phyloP scores from a whole-genome alignment of 2,888 invertebrate species.

The Pandemis heparana region DNA sequence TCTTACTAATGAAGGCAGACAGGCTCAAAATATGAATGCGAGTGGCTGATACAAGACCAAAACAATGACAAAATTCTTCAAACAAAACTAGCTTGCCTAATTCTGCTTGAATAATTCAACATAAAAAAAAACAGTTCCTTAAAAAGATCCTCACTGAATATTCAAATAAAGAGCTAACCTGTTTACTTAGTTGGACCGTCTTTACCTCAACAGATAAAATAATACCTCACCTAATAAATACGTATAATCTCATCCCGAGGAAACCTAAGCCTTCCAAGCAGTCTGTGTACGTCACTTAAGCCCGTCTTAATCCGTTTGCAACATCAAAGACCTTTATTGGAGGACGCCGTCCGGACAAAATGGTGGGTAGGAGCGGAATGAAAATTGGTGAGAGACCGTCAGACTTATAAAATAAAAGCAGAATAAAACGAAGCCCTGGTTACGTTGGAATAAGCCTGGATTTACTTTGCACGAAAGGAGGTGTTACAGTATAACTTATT shows the following conservation, averaged over 20 bases:
- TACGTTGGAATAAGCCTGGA: not conserved
- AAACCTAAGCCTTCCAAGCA: slow-evolving; percentile 8
- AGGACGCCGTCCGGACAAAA: not conserved
- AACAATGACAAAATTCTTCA: no score
- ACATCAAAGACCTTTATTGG: slow-evolving; percentile 36
- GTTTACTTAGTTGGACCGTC: not conserved
- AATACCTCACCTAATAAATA: slow-evolving; percentile 19
- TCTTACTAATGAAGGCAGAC: not conserved
- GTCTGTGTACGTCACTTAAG: slow-evolving; percentile 33
- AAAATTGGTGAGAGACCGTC: slow-evolving; percentile 11
- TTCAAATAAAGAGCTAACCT: not conserved
- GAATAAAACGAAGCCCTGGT: slow-evolving; percentile 5
- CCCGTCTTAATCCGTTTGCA: slow-evolving; percentile 32
- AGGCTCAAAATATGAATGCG: not conserved
- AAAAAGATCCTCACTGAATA: not conserved
- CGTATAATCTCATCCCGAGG: slow-evolving; percentile 7
- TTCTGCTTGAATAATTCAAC: no score
- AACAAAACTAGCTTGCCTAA: no score
- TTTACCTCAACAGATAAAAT: slow-evolving; percentile 6
- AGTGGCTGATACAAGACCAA: no score
- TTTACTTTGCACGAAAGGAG: not conserved
- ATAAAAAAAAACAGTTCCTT: no score
- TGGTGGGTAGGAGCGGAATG: slow-evolving; percentile 1
- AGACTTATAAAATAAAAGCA: not conserved
- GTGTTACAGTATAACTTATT: slow-evolving; percentile 7